Evolutionary conservation across 2,888 invertebrate genomes (phyloP).

Genomic region (Dysmachus trigonus): DNA sequence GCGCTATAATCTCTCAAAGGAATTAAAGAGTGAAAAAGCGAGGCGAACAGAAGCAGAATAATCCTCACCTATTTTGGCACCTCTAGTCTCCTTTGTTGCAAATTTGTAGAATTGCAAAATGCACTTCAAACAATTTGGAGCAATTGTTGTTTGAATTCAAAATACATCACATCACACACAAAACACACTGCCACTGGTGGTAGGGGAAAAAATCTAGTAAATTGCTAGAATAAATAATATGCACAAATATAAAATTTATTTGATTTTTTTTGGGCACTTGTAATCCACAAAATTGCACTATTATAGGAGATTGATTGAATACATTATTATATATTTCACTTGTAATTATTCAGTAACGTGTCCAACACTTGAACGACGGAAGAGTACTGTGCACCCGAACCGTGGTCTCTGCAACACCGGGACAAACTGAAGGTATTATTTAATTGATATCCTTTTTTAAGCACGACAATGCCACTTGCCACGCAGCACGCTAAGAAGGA

Average conservation of each 20-base stretch:
- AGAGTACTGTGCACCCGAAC: neutral
- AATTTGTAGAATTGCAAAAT: neutral
- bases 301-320: neutral
- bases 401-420: neutral
- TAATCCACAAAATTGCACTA: neutral
- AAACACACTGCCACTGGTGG: neutral
- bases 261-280: neutral
- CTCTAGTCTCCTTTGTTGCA: neutral
- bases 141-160: neutral
- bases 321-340: neutral
- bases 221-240: neutral
- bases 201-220: neutral
- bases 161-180: neutral
- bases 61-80: conserved; percentile 2
- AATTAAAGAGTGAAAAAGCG: neutral
- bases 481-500: neutral
- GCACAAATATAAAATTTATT: neutral
- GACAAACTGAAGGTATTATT: conserved; percentile 16
- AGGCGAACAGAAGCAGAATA: neutral
- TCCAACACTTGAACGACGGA: neutral
- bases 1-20: neutral
- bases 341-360: neutral
- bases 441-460: conserved; percentile 40
- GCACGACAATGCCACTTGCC: conserved; percentile 6
- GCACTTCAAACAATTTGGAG: neutral